Evolutionary conservation across 2,888 invertebrate species (phyloP).

Genomic region (Himalopsyche kuldschensis): DNA sequence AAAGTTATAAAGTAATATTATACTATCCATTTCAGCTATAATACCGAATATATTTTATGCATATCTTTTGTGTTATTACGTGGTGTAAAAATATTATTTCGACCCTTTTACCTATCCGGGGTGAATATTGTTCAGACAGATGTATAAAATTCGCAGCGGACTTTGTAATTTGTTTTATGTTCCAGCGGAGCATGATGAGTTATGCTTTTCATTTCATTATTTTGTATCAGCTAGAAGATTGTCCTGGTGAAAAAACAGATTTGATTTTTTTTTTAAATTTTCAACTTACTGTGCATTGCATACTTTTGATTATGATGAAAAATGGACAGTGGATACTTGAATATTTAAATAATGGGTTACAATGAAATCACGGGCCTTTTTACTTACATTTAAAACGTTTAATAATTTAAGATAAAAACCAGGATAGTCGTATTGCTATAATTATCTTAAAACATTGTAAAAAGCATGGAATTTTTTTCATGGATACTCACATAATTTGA

Average conservation of each 20-base stretch:
- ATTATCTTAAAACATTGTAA: no score
- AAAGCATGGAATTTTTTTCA: no score
- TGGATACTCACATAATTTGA: no score
- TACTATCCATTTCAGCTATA: no score
- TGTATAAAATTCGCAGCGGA: slow-evolving; percentile 10
- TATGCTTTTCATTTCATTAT: slow-evolving; percentile 15
- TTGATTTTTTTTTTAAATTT: neutral
- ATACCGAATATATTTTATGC: no score
- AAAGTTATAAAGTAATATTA: no score
- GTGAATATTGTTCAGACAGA: neutral
- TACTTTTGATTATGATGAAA: neutral
- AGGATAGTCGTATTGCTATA: no score
- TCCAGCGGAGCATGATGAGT: slow-evolving; percentile 8
- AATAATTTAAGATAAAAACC: no score
- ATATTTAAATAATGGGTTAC: no score
- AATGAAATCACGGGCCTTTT: no score
- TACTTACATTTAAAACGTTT: no score
- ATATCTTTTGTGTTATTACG: no score
- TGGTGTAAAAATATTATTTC: neutral
- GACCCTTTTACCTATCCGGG: neutral
- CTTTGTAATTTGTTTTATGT: slow-evolving; percentile 15
- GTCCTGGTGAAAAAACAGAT: neutral
- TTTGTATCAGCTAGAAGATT: neutral
- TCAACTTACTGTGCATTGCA: neutral
- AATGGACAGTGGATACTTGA: neutral